A percentile compares a stretch with the other conserved stretches of the same genome.
These are phyloP conservation scores for Abrostola tripartita DNA, from an alignment of 2,888 invertebrate species.

Conservation along the genomic window DNA sequence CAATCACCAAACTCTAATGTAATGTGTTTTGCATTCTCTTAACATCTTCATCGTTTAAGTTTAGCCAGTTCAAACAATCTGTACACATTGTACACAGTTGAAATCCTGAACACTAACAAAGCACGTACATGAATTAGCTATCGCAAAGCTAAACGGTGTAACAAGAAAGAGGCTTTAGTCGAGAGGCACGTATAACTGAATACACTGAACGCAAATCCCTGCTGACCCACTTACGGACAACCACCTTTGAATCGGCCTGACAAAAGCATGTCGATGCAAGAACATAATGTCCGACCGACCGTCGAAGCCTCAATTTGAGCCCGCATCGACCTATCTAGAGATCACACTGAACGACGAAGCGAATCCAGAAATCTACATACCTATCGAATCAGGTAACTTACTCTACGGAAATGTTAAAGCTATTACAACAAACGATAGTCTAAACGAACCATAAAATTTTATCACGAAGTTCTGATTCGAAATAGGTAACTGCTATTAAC, in stretches of 20 bases:
- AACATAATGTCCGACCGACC: conserved; percentile 78
- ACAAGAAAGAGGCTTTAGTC: conserved; percentile 67
- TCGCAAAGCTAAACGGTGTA: conserved; percentile 67
- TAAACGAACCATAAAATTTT: conserved; percentile 67
- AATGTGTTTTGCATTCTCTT: neutral
- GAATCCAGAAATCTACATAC: conserved; percentile 55
- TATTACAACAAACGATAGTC: conserved; percentile 68
- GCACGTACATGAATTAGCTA: conserved; percentile 65
- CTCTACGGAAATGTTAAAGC: conserved; percentile 61
- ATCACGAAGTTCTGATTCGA: conserved; percentile 61
- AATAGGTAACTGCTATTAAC: conserved; percentile 58
- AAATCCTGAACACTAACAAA: conserved; percentile 48
- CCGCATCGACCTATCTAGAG: conserved; percentile 78
- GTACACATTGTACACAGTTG: too few relatives aligned
- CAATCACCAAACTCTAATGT: neutral
- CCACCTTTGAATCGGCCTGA: conserved; percentile 81
- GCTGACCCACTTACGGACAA: conserved; percentile 82
- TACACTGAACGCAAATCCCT: conserved; percentile 74
- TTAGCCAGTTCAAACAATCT: too few relatives aligned
- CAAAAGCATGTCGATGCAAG: conserved; percentile 83
- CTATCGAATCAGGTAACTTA: conserved; percentile 52
- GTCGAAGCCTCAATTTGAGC: conserved; percentile 79
- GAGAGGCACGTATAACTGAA: conserved; percentile 66
- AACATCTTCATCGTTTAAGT: too few relatives aligned
- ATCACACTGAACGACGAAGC: conserved; percentile 64